Base-by-base conservation (phyloP, 1,140 invertebrate genomes). In the Sarcophaga peregrina region DNA sequence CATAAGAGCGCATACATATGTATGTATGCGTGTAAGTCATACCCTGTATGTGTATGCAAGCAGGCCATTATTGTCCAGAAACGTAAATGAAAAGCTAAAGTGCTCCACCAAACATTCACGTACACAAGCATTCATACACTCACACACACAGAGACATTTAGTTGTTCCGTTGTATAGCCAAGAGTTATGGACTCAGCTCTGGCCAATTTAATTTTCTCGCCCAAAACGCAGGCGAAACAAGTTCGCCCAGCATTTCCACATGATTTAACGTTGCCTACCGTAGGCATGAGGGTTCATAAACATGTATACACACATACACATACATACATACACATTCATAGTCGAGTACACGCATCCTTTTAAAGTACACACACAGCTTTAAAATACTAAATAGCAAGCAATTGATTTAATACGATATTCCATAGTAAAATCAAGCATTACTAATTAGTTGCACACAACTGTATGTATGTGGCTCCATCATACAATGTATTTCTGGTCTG, bases 151-250 rank as follows among this genome's bases (percentile, higher is more conserved):
- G 17, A 72, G 8, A 17, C 17, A 54, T 25, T 25, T 15, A 54
- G 52, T 54, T 15, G 17, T 73, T 46, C 45, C 45, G 37, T 13
- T 45, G 81, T 74, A 82, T 82, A 72, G 81, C 81, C 81, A 82
- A 82, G 62, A 82, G 81, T 82, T 82, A 82, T 82, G 81, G 81
- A 82, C 72, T 82, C 81, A 82, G 81, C 81, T 82, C 58, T 74
- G 81, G 81, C 81, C 81, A 82, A 82, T 82, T 82, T 82, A 82
- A 82, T 82, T 82, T 82, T 82, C 81, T 82, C 81, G 72, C 81
- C 72, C 81, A 68, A 62, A 78, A 78, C 75, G 75, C 75, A 78
- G 75, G 75, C 75, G 75, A 78, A 78, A 78, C 75, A 78, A 52
- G 75, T 78, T 78, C 75, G 75, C 75, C 75, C 72, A 58, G 72